Conservation (phyloP, 2,888 invertebrate genomes). For the Hirtodrosophila duncani region DNA sequence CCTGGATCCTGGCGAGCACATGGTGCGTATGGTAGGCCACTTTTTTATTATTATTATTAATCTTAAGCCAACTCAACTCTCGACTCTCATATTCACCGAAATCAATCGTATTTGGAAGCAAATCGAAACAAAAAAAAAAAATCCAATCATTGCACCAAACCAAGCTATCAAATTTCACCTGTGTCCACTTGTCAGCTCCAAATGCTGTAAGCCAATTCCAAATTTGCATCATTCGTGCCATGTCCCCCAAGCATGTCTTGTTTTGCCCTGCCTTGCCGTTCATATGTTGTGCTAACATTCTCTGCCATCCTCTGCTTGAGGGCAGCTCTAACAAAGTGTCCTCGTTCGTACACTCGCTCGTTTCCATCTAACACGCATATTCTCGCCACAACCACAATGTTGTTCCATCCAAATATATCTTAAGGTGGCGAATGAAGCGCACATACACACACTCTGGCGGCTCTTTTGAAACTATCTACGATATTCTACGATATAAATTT, state of each 20-base stretch:
- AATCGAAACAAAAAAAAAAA: constrained; percentile 33
- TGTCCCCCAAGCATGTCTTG: constrained; percentile 33
- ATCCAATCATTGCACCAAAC: neutral
- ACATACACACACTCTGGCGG: no score
- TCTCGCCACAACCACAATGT: constrained; percentile 27
- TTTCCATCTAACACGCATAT: constrained; percentile 34
- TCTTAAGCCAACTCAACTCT: constrained; percentile 28
- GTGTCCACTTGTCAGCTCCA: constrained; percentile 37
- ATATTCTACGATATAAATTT: constrained; percentile 77
- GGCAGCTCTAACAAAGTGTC: constrained; percentile 22
- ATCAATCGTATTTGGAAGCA: constrained; percentile 78
- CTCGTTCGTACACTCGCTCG: constrained; percentile 19
- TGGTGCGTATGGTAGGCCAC: constrained; percentile 81
- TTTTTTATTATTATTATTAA: constrained; percentile 36
- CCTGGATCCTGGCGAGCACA: constrained; percentile 90
- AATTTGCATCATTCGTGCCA: constrained; percentile 17
- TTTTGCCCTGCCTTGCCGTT: constrained; percentile 18
- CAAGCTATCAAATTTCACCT: constrained; percentile 4
- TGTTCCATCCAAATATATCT: no score
- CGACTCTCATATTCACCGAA: no score
- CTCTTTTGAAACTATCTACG: constrained; percentile 76
- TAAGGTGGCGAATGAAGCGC: no score
- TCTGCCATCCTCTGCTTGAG: constrained; percentile 26
- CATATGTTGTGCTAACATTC: constrained; percentile 33
- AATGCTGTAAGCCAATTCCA: constrained; percentile 15